Evolutionary conservation across 2,113 vertebrate genomes (phyloP), one percentile per base, ranked within the genome.

Genomic region (Menidia beryllina): DNA sequence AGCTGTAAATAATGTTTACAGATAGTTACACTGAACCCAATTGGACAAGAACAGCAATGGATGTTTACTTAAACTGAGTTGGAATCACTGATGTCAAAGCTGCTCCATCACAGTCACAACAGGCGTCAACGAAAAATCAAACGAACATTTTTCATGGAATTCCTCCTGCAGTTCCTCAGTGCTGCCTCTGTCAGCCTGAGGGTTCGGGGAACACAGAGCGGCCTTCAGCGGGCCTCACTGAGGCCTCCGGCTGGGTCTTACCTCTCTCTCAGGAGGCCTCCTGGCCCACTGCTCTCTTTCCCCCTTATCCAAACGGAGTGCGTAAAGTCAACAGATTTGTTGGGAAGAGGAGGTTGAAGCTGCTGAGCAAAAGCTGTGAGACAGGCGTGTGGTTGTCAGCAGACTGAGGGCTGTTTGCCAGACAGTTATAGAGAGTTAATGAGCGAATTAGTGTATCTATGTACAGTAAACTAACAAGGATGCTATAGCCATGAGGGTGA

Each of bases 321-420:
- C 82, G 45, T 79, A 84, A 85, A 86, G 62, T 86, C 77, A 90
- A 90, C 75, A 88, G 20, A 20, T 58, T 60, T 30, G 23, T 66
- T 61, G 61, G 66, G 61, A 59, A 53, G 58, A 60, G 69, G 26
- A 36, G 69, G 75, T 21, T 27, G 79, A 24, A 62, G 27, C 23
- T 55, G 45, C 15, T 17, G 54, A 49, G 21, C 45, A 36, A n/a
- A 45, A 55, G 69, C 69, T 58, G 25, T 13, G 59, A 82, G 73
- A 88, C 86, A 86, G 83, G 65, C 79, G 50, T 66, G 79, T 48
- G 73, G 79, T 77, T 88, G 88, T 87, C 75, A 71, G 80, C 30
- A 38, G 59, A 75, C 47, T 39, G 55, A 65, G 47, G 52, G 38
- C 48, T 9, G 8, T 24, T 64, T 68, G 77, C 79, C 79, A 80